Base-by-base conservation (phyloP, 2,797 vertebrate genomes). In the Ceryle rudis region DNA sequence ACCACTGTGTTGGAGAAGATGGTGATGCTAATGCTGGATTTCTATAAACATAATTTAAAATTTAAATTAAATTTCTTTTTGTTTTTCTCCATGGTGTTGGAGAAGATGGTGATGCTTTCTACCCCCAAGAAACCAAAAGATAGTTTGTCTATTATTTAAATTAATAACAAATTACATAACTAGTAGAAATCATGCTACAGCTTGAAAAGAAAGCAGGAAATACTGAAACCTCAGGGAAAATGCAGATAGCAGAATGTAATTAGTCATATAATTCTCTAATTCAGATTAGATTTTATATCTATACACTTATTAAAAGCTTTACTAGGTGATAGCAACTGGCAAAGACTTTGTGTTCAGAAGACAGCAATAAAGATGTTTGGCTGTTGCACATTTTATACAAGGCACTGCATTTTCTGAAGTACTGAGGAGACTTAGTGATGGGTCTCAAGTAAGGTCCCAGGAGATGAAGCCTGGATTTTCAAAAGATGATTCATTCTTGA, bases 151-250 rank as follows among this genome's bases (percentile, higher is more conserved):
- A 51, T 66, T 87, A 69, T 70, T 80, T 86, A 77, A 60, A 60
- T 79, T 25, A 52, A 22, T 54, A 79, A 75, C 33, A 86, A 54
- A 64, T 74, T 90, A 81, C 26, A 42, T 84, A 93, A 86, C 33
- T 15, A 44, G 58, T 41, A 81, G 61, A 86, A 88, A 31, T 11
- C 1, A 0, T 25, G 77, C 46, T 77, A 70, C 11, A 42, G 5
- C 88, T 83, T 86, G 29, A 47, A 46, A 87, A 80, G 37, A 64
- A 88, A 95, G 41, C 8, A 22, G 44, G 25, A 91, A 91, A 92
- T n/a, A 67, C 23, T 57, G 87, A 89, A 57, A 55, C 55, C 60
- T 85, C 21, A 10, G 58, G 74, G 78, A n/a, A 92, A 92, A 93
- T 33, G 21, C 20, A 75, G 47, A 84, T 26, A 69, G 54, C 1